Percentiles rank a stretch among this genome's conserved stretches.
phyloP scores from a whole-genome alignment of 2,888 invertebrate genomes.

The Scrobipalpa atriplicella region DNA sequence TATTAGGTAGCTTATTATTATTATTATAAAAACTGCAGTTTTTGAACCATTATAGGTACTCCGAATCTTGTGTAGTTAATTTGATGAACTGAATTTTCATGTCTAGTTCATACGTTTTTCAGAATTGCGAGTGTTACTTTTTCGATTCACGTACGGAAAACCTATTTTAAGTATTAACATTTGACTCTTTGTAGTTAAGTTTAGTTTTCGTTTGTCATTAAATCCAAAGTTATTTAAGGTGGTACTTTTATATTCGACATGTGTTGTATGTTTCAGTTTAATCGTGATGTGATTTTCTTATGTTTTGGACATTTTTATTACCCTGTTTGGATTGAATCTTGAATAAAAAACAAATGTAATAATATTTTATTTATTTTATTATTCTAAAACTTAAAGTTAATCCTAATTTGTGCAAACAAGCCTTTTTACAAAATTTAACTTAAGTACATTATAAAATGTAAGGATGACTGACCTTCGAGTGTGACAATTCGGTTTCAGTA shows the following conservation, averaged over 20 bases:
- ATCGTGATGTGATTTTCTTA: constrained; percentile 4
- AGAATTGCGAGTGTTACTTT: too few relatives aligned
- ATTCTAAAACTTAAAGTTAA: constrained; percentile 70
- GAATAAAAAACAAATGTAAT: constrained; percentile 10
- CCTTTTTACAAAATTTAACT: constrained; percentile 71
- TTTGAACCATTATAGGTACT: too few relatives aligned
- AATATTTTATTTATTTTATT: constrained; percentile 46
- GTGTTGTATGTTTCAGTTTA: constrained; percentile 5
- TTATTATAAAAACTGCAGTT: too few relatives aligned
- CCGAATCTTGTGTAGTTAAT: too few relatives aligned
- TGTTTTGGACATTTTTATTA: not conserved
- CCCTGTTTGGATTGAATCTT: not conserved
- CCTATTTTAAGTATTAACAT: not conserved
- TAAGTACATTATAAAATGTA: constrained; percentile 34
- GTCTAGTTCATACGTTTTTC: too few relatives aligned
- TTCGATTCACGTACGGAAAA: too few relatives aligned
- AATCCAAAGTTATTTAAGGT: not conserved
- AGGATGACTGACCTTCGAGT: constrained; percentile 54
- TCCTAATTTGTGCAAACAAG: constrained; percentile 69
- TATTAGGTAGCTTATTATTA: too few relatives aligned
- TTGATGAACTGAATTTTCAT: too few relatives aligned
- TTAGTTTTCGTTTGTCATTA: not conserved
- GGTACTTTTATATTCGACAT: not conserved
- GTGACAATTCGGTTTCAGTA: constrained; percentile 33
- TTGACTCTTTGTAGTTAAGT: not conserved